Base-by-base conservation (phyloP, 2,888 invertebrate genomes). In the Liposcelis brunnea region DNA sequence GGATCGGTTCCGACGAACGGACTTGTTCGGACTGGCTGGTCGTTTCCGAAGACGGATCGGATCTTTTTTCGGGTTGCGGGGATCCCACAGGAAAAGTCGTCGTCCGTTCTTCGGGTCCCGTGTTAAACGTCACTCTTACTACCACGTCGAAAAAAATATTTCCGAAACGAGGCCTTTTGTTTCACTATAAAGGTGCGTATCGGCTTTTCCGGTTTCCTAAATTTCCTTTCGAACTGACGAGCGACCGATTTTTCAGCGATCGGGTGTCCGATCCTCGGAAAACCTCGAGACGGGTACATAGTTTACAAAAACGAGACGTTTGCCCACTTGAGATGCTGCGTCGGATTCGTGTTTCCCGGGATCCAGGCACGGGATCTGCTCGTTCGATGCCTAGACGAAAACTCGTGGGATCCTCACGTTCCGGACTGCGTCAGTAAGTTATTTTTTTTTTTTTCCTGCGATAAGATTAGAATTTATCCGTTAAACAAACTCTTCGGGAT, bases 261-360 rank as follows among this genome's bases (percentile, higher is more conserved):
- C 78, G 78, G 74, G 75, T 53, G 70, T 79, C 56, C 81, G 74
- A 73, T 75, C 26, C 65, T 74, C 31, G 55, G 64, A 55, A 64
- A 75, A 56, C 82, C 82, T 54, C 67, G 69, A 58, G 72, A 75
- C 61, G 80, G 79, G 40, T 77, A 77, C 58, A 59, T 80, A 11
- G 73, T 76, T 55, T 74, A 73, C 60, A 71, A 75, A 54, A 79
- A 75, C 54, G 68, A 70, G 47, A 72, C 73, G 35, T 66, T 71
- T 40, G 78, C 76, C 31, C 74, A 74, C 55, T 80, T 75, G 63
- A 71, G 73, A 62, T 83, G 83, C 62, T 72, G 76, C 54, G 68
- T 72, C 43, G 77, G 77, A 47, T 72, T 64, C 55, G 68, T 74
- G 58, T 83, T 82, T 61, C 70, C 73, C 12, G 81, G 81, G 57